A percentile compares a stretch with the other conserved stretches of the same genome.
These are phyloP conservation scores for Siniperca chuatsi DNA, from an alignment of 2,113 vertebrate species.

Conservation along the genomic window DNA sequence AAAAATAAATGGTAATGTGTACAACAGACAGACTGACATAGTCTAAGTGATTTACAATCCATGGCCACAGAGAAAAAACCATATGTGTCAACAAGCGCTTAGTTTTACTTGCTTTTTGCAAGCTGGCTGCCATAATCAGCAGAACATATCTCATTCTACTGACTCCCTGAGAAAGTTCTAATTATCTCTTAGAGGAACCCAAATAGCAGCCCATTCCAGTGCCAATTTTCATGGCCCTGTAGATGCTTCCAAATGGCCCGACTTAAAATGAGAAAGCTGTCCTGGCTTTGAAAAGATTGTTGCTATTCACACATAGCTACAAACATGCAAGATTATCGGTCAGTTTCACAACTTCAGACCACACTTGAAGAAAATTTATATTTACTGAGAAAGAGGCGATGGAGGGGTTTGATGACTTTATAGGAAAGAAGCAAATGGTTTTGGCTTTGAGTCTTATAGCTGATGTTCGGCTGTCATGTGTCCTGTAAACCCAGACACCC, in stretches of 20 bases:
- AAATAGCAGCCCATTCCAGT: constrained; percentile 23
- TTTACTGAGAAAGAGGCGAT: constrained; percentile 28
- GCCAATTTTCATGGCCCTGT: constrained; percentile 8
- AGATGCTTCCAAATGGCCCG: constrained; percentile 17
- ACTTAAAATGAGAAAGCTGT: neutral
- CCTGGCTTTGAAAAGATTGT: constrained; percentile 5
- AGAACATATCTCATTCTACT: constrained; percentile 51
- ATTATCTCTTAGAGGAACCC: constrained; percentile 43
- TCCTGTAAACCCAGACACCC: constrained; percentile 41
- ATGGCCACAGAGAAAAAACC: constrained; percentile 70
- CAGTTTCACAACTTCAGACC: constrained; percentile 36
- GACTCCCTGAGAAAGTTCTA: constrained; percentile 65
- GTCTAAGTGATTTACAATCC: constrained; percentile 61
- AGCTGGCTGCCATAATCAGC: constrained; percentile 57
- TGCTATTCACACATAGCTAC: constrained; percentile 7
- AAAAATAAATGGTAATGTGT: constrained; percentile 59
- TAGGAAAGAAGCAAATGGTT: constrained; percentile 29
- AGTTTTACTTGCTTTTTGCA: constrained; percentile 58
- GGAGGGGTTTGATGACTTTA: constrained; percentile 18
- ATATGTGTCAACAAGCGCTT: constrained; percentile 70
- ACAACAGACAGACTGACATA: constrained; percentile 51
- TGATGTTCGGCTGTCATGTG: constrained; percentile 29
- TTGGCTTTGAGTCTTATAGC: constrained; percentile 32
- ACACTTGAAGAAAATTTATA: constrained; percentile 33
- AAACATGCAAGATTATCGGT: constrained; percentile 21